phyloP scores from a whole-genome alignment of 1,140 invertebrate species.

The Manduca sexta region DNA sequence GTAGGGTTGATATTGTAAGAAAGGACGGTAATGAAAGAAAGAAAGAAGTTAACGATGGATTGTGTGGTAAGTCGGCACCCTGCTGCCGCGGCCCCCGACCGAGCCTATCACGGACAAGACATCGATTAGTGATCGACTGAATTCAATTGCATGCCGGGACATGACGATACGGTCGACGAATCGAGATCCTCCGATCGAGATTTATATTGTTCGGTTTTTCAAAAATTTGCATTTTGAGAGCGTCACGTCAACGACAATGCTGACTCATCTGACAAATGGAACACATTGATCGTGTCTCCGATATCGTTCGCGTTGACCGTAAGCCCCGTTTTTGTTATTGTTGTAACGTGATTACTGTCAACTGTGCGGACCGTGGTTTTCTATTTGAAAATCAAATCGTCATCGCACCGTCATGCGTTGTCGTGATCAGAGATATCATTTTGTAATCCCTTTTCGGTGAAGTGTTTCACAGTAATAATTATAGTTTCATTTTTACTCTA shows the following conservation, averaged over 20 bases:
- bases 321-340: constrained; percentile 64
- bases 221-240: constrained; percentile 73
- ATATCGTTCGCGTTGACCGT: constrained; percentile 67
- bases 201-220: constrained; percentile 68
- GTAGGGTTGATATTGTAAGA: constrained; percentile 58
- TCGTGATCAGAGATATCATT: constrained; percentile 19
- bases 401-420: constrained; percentile 23
- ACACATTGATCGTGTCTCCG: constrained; percentile 53
- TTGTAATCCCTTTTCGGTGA: constrained; percentile 23
- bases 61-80: constrained; percentile 73
- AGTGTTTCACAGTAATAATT: too few relatives aligned
- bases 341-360: constrained; percentile 70
- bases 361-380: constrained; percentile 36
- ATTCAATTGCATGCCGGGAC: constrained; percentile 70
- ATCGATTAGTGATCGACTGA: constrained; percentile 73
- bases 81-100: constrained; percentile 68
- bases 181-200: constrained; percentile 60
- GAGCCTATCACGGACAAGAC: constrained; percentile 70
- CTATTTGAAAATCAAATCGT: constrained; percentile 16
- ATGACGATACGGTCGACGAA: constrained; percentile 63
- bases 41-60: constrained; percentile 73
- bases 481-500: too few relatives aligned
- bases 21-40: constrained; percentile 63
- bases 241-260: constrained; percentile 68
- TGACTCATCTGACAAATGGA: constrained; percentile 72